These are phyloP conservation scores for Trichopria drosophilae DNA, from an alignment of 2,888 invertebrate species.

Conservation along the genomic window DNA sequence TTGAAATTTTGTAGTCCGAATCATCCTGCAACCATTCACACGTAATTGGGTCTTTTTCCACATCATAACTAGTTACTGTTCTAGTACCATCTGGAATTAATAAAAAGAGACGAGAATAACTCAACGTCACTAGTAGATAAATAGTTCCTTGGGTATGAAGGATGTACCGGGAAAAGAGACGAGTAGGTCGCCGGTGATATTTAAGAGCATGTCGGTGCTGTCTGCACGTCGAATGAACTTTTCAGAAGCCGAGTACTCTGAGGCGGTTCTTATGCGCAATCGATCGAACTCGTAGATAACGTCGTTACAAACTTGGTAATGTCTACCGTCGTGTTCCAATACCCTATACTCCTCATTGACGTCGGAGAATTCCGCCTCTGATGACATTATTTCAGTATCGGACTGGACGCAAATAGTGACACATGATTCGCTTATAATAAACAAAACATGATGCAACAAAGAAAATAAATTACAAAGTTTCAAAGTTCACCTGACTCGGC, in stretches of 20 bases:
- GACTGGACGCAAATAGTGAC: background rate
- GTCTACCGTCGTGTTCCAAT: conserved; percentile 45
- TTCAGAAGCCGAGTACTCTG: conserved; percentile 49
- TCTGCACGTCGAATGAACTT: conserved; percentile 50
- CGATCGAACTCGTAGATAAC: conserved; percentile 47
- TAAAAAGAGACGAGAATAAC: conserved; percentile 18
- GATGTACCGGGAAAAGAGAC: conserved; percentile 48
- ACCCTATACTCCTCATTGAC: conserved; percentile 41
- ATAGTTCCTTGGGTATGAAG: conserved; percentile 7
- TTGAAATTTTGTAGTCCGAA: conserved; percentile 14
- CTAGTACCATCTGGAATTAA: conserved; percentile 47
- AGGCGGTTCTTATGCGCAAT: conserved; percentile 47
- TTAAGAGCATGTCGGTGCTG: conserved; percentile 48
- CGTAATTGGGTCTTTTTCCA: conserved; percentile 43
- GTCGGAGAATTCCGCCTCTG: background rate
- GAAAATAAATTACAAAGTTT: too few relatives aligned
- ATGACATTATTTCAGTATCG: background rate
- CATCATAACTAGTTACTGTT: conserved; percentile 43
- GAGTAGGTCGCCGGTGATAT: conserved; percentile 45
- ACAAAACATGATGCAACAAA: too few relatives aligned
- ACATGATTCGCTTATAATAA: too few relatives aligned
- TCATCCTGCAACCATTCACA: conserved; percentile 43
- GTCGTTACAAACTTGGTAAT: conserved; percentile 43
- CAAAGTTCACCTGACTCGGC: too few relatives aligned
- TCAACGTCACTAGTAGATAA: background rate